These are phyloP conservation scores for Phaenicophaeus curvirostris DNA, from an alignment of 2,797 vertebrate species.

Conservation along the genomic window DNA sequence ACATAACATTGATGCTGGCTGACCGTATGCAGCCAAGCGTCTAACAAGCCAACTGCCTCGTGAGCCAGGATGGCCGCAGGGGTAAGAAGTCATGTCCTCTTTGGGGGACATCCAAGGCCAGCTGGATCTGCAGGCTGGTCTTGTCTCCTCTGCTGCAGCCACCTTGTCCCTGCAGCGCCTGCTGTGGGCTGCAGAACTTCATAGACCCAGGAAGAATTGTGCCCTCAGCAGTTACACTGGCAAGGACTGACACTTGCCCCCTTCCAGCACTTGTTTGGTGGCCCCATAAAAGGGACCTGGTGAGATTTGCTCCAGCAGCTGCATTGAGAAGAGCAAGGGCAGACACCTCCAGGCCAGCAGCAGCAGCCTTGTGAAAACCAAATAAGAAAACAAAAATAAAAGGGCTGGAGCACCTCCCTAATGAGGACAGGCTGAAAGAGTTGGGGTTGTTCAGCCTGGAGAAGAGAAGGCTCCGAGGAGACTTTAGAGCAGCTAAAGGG, in stretches of 20 bases:
- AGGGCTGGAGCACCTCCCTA: no score
- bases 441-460: no score
- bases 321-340: no score
- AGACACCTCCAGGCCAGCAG: not conserved
- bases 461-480: no score
- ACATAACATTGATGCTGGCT: not conserved
- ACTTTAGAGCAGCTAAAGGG: no score
- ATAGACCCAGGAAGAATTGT: rapidly evolving
- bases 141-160: not conserved
- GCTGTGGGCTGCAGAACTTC: not conserved
- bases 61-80: not conserved
- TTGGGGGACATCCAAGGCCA: not conserved
- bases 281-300: not conserved
- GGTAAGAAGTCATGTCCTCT: not conserved
- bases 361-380: not conserved
- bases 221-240: rapidly evolving
- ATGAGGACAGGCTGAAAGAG: no score
- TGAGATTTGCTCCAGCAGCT: not conserved
- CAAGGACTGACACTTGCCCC: not conserved
- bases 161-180: rapidly evolving
- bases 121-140: not conserved
- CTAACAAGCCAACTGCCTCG: not conserved
- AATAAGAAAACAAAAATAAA: not conserved
- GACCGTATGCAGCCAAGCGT: not conserved
- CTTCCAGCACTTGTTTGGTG: not conserved